These are phyloP conservation scores for Lepidocyrtinus sp. DNA, from an alignment of 2,888 invertebrate species.

Conservation along the genomic window DNA sequence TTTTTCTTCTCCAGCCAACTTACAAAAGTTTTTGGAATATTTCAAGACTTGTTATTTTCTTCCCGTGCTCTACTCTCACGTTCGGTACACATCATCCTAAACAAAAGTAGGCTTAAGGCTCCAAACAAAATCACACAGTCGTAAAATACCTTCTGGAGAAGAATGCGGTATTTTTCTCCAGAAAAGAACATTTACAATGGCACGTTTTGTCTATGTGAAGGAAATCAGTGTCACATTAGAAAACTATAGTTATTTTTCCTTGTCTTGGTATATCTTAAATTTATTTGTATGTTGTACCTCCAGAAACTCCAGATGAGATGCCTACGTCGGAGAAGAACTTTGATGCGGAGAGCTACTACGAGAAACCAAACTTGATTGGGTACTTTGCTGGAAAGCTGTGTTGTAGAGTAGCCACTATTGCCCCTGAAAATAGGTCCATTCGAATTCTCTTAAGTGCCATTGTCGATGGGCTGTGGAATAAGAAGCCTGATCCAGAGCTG, in stretches of 20 bases:
- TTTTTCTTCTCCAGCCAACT: background rate
- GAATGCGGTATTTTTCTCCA: background rate
- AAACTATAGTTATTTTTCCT: no score
- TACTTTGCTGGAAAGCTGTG: conserved; percentile 65
- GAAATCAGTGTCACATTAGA: no score
- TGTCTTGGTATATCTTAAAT: no score
- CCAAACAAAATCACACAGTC: background rate
- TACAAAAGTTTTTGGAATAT: no score
- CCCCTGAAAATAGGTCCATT: conserved; percentile 61
- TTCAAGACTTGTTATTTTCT: no score
- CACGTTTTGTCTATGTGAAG: no score
- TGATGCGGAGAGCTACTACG: conserved; percentile 65
- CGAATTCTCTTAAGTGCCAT: conserved; percentile 65
- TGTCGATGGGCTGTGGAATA: conserved; percentile 65
- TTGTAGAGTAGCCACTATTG: conserved; percentile 65
- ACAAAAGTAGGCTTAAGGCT: no score
- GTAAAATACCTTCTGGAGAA: background rate
- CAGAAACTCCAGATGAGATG: conserved; percentile 66
- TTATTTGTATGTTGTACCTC: conserved; percentile 22
- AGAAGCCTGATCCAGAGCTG: conserved; percentile 62
- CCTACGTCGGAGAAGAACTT: conserved; percentile 67
- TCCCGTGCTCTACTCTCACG: no score
- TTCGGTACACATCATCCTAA: no score
- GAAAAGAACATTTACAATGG: no score
- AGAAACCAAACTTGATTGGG: conserved; percentile 65